These are phyloP conservation scores for Phrixothrix hirtus DNA, from an alignment of 2,888 invertebrate species.

Conservation along the genomic window DNA sequence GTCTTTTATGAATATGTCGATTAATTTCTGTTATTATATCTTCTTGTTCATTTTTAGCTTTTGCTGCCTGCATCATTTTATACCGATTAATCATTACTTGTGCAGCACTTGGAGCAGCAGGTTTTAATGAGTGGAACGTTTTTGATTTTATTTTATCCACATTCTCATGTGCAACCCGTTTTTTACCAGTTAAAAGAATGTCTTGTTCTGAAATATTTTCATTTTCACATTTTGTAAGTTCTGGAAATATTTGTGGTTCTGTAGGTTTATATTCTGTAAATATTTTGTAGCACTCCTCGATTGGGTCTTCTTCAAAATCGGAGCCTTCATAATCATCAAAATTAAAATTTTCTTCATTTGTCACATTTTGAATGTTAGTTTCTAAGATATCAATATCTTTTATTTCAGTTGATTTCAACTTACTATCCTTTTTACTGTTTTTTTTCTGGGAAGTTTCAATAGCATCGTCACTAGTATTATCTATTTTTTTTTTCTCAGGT, in stretches of 20 bases:
- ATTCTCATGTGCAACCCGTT: constrained; percentile 73
- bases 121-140: constrained; percentile 58
- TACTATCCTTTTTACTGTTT: no score
- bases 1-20: constrained; percentile 23
- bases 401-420: constrained; percentile 22
- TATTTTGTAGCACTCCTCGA: constrained; percentile 83
- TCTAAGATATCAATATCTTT: constrained; percentile 11
- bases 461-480: no score
- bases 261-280: constrained; percentile 77
- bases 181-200: constrained; percentile 57
- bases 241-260: constrained; percentile 19
- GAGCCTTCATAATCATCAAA: constrained; percentile 1
- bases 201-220: constrained; percentile 13
- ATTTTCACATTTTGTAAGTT: background rate
- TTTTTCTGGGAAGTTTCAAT: no score
- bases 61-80: constrained; percentile 51
- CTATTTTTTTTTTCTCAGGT: background rate
- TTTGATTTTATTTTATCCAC: constrained; percentile 59
- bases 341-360: background rate
- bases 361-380: constrained; percentile 4
- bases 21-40: constrained; percentile 53
- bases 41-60: constrained; percentile 50
- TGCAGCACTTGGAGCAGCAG: constrained; percentile 59
- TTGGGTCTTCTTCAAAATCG: constrained; percentile 58
- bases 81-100: constrained; percentile 59